Evolutionary conservation across 2,113 vertebrate genomes (phyloP).

Genomic region (Mobula hypostoma): DNA sequence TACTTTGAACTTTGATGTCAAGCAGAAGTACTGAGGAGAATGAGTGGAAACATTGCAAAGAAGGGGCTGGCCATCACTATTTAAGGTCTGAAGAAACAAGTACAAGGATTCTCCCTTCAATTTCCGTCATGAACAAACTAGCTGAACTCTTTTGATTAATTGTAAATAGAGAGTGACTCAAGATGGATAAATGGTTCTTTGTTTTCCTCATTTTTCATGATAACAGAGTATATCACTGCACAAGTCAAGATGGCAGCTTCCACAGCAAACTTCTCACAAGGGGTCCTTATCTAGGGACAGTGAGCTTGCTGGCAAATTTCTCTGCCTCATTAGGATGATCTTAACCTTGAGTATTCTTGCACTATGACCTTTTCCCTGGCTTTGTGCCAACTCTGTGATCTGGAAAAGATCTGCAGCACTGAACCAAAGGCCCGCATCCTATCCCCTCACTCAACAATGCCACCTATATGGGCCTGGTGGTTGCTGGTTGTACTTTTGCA

Average conservation of each 20-base stretch:
- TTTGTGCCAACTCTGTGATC: not conserved
- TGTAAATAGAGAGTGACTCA: not conserved
- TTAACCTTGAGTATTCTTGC: not conserved
- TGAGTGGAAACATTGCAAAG: not conserved
- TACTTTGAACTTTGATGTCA: no score
- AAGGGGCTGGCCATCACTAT: not conserved
- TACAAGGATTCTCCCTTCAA: not conserved
- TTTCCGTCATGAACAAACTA: not conserved
- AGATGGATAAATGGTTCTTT: no score
- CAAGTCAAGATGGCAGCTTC: not conserved
- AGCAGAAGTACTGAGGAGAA: not conserved
- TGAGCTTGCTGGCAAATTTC: not conserved
- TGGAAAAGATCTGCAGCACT: not conserved
- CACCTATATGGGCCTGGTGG: not conserved
- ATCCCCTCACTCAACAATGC: not conserved
- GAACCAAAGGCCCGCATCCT: not conserved
- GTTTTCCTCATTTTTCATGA: not conserved
- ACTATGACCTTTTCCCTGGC: not conserved
- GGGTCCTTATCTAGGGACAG: not conserved
- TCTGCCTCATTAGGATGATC: not conserved
- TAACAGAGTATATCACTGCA: not conserved
- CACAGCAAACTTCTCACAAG: not conserved
- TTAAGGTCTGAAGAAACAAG: not conserved
- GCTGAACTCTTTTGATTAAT: not conserved
- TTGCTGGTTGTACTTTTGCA: not conserved